These are phyloP conservation scores for Eudyptes chrysolophus DNA, from an alignment of 2,113 vertebrate species.

Conservation along the genomic window DNA sequence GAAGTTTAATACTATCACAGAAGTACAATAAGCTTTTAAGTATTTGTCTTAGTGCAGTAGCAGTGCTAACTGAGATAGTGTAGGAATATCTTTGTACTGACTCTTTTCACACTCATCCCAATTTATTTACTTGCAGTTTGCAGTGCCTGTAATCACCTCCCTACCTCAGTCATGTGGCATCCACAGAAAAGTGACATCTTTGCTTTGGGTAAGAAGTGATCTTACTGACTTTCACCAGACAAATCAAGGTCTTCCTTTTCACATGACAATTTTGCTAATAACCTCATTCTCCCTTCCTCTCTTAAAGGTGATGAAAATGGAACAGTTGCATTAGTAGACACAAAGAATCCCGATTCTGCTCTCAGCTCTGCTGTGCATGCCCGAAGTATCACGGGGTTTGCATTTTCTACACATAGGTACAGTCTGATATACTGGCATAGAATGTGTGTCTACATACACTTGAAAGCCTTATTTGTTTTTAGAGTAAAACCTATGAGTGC, in stretches of 20 bases:
- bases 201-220: conserved; percentile 83
- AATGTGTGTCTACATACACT: background rate
- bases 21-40: background rate
- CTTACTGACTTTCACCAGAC: background rate
- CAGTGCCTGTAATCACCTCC: conserved; percentile 76
- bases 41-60: background rate
- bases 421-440: background rate
- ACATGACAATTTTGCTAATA: background rate
- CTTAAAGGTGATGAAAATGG: conserved; percentile 88
- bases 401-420: conserved; percentile 91
- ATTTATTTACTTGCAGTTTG: conserved; percentile 66
- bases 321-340: conserved; percentile 83
- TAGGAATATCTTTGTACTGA: background rate
- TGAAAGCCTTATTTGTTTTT: background rate
- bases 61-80: background rate
- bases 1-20: background rate
- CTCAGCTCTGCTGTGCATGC: conserved; percentile 75
- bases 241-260: background rate
- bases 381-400: conserved; percentile 80
- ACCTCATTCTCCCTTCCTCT: background rate
- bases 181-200: conserved; percentile 85
- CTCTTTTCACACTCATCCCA: background rate
- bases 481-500: rapidly evolving
- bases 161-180: conserved; percentile 89
- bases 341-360: conserved; percentile 74